A percentile compares a stretch with the other conserved stretches of the same genome.
Conservation (phyloP, 2,113 vertebrate genomes). For the Embiotoca jacksoni region DNA sequence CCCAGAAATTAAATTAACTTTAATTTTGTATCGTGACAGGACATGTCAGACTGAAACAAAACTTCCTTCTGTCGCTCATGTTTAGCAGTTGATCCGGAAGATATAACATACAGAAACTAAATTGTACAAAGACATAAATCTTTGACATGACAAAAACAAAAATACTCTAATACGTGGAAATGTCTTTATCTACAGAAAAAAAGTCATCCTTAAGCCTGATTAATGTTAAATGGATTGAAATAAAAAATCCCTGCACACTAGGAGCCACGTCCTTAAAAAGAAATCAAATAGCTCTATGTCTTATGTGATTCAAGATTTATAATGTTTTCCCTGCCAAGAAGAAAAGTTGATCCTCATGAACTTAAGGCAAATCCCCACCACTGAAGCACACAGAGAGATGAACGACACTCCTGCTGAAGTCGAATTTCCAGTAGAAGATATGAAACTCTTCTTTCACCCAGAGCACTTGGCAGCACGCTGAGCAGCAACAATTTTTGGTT, state of each 20-base stretch:
- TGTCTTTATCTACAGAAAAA: conserved; percentile 26
- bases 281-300: conserved; percentile 30
- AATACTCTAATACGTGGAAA: conserved; percentile 4
- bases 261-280: conserved; percentile 40
- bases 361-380: conserved; percentile 31
- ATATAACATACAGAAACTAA: not conserved
- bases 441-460: conserved; percentile 13
- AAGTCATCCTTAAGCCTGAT: conserved; percentile 29
- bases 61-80: not conserved
- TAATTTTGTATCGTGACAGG: not conserved
- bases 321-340: conserved; percentile 33
- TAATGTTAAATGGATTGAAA: conserved; percentile 24
- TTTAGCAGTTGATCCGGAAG: conserved; percentile 8
- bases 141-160: conserved; percentile 17
- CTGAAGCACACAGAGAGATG: conserved; percentile 8
- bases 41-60: conserved; percentile 21
- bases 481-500: conserved; percentile 36
- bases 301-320: conserved; percentile 46
- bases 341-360: conserved; percentile 54
- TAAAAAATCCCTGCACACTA: conserved; percentile 15
- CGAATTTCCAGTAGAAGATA: conserved; percentile 25
- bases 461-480: conserved; percentile 45
- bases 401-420: conserved; percentile 28
- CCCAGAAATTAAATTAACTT: conserved; percentile 2
- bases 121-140: conserved; percentile 17